These are phyloP conservation scores for Muricea muricata DNA, from an alignment of 92 coral and sea anemone genomes.

Conservation along the genomic window DNA sequence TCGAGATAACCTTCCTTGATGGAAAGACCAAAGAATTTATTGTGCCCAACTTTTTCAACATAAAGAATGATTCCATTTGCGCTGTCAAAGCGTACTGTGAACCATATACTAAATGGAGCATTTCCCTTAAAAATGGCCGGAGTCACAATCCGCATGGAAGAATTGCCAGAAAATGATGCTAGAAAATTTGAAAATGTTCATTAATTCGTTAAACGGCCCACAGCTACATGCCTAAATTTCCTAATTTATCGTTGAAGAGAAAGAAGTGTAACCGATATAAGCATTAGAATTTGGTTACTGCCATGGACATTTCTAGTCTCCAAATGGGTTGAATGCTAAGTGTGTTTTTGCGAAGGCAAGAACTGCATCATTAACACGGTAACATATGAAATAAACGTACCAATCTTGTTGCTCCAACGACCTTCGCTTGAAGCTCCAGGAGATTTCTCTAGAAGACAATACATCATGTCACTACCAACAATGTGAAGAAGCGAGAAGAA, in stretches of 20 bases:
- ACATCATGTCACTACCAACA: background rate
- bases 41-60: background rate
- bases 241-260: too few relatives aligned
- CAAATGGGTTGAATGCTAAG: background rate
- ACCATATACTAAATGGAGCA: background rate
- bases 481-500: too few relatives aligned
- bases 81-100: background rate
- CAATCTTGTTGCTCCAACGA: background rate
- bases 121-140: background rate
- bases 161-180: slow-evolving; percentile 17
- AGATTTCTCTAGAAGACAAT: background rate
- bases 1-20: background rate
- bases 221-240: too few relatives aligned
- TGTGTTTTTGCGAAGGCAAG: too few relatives aligned
- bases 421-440: background rate
- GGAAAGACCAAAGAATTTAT: background rate
- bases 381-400: background rate
- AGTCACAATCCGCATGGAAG: background rate
- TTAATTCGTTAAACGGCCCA: too few relatives aligned
- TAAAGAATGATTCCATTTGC: slow-evolving; percentile 4
- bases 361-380: too few relatives aligned
- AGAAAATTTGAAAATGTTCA: background rate
- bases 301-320: too few relatives aligned
- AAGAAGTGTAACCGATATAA: too few relatives aligned
- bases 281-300: too few relatives aligned